These are phyloP conservation scores for Prionace glauca DNA, from an alignment of 2,797 vertebrate genomes.

Conservation along the genomic window DNA sequence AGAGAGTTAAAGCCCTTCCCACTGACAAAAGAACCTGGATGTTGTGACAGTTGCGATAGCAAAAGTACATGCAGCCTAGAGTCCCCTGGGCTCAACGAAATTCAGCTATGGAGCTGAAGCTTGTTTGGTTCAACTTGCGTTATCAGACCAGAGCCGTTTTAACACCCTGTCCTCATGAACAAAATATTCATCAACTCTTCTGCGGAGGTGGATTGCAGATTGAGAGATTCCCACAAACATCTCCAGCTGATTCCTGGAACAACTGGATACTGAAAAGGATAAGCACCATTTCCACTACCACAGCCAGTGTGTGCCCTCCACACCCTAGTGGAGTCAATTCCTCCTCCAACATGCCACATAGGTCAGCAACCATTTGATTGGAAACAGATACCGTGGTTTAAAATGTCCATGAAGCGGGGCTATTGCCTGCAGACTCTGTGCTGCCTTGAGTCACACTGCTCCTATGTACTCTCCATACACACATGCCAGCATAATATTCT, in stretches of 20 bases:
- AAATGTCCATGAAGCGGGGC: not conserved
- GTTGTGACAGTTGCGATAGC: not conserved
- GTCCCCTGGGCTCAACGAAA: not conserved
- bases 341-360: not conserved
- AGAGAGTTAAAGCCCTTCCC: not conserved
- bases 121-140: too few relatives aligned
- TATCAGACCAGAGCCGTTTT: too few relatives aligned
- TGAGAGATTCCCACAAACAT: not conserved
- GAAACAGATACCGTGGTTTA: too few relatives aligned
- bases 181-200: not conserved
- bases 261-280: not conserved
- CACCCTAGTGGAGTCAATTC: not conserved
- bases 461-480: too few relatives aligned
- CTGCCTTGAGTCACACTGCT: too few relatives aligned
- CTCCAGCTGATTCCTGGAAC: not conserved
- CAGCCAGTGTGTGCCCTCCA: not conserved
- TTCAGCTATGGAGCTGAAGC: not conserved
- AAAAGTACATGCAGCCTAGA: not conserved
- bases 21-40: not conserved
- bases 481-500: too few relatives aligned
- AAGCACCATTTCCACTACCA: not conserved
- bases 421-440: too few relatives aligned
- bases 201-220: not conserved
- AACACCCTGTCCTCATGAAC: not conserved
- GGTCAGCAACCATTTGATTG: not conserved